These are phyloP conservation scores for Turritopsis dohrnii DNA, from an alignment of 30 jellyfish, hydroid and myxozoan species.

Conservation along the genomic window DNA sequence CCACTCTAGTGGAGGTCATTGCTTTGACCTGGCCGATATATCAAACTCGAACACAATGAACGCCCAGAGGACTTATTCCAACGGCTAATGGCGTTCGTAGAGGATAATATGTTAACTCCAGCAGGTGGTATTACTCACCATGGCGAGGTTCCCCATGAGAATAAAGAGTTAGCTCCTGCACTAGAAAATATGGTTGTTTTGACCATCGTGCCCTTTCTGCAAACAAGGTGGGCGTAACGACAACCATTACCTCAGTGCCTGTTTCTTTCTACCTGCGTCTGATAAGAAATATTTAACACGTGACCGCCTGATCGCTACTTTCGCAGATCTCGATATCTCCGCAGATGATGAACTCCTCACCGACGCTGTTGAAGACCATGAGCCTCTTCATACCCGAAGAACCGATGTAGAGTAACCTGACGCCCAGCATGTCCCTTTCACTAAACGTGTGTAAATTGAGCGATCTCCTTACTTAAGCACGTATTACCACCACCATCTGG, in stretches of 20 bases:
- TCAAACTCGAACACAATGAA: conserved; percentile 7
- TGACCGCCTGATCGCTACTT: conserved; percentile 19
- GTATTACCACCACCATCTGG: not conserved
- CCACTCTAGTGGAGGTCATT: conserved; percentile 31
- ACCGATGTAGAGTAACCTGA: not conserved
- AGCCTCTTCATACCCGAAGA: not conserved
- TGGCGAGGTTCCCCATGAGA: conserved; percentile 30
- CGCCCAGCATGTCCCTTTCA: not conserved
- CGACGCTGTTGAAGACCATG: not conserved
- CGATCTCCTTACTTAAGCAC: not conserved
- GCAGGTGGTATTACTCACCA: conserved; percentile 27
- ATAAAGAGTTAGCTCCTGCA: conserved; percentile 34
- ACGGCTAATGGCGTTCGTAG: conserved; percentile 37
- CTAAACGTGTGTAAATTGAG: not conserved
- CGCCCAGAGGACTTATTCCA: conserved; percentile 49
- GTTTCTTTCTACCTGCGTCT: conserved; percentile 16
- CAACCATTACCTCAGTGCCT: conserved; percentile 7
- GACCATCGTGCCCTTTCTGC: conserved; percentile 16
- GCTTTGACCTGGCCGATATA: too few species aligned
- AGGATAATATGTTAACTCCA: conserved; percentile 28
- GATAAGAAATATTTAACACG: conserved; percentile 20
- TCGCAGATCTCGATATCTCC: not conserved
- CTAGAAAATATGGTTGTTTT: conserved; percentile 31
- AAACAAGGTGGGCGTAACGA: not conserved
- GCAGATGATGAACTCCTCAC: not conserved